Evolutionary conservation across 2,888 invertebrate species (phyloP).

Genomic region (Eristalinus aeneus): DNA sequence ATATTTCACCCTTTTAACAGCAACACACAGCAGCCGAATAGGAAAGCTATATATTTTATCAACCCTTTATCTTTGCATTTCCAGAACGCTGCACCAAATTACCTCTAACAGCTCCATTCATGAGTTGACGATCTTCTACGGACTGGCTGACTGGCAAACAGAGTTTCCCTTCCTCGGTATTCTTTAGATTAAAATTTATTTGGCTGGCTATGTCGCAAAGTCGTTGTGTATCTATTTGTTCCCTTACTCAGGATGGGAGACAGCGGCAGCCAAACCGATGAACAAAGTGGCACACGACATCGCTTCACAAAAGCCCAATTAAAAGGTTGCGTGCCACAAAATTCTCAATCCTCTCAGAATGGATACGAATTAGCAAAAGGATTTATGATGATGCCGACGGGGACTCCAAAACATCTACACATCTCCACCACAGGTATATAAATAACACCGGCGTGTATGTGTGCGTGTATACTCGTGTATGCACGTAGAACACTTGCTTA

Average conservation of each 20-base stretch:
- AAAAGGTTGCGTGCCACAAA: slow-evolving; percentile 73
- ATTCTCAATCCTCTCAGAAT: slow-evolving; percentile 71
- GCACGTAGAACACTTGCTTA: slow-evolving; percentile 43
- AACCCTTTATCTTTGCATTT: slow-evolving; percentile 74
- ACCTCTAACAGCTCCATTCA: slow-evolving; percentile 72
- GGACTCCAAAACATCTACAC: slow-evolving; percentile 43
- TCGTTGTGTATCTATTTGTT: slow-evolving; percentile 63
- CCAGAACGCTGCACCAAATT: slow-evolving; percentile 74
- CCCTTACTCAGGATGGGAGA: slow-evolving; percentile 60
- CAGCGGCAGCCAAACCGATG: slow-evolving; percentile 52
- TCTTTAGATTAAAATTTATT: slow-evolving; percentile 69
- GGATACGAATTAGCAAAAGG: slow-evolving; percentile 71
- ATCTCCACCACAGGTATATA: slow-evolving; percentile 52
- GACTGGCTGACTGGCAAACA: slow-evolving; percentile 55
- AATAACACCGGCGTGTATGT: slow-evolving; percentile 30
- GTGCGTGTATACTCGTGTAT: slow-evolving; percentile 4
- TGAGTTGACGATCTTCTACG: slow-evolving; percentile 57
- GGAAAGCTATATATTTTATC: slow-evolving; percentile 50
- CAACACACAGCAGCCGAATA: slow-evolving; percentile 23
- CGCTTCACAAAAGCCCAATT: slow-evolving; percentile 72
- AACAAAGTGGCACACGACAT: slow-evolving; percentile 71
- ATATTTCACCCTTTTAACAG: slow-evolving; percentile 66
- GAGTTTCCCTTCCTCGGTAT: slow-evolving; percentile 56
- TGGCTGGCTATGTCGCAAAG: slow-evolving; percentile 65
- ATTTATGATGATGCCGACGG: slow-evolving; percentile 69